Evolutionary conservation across 2,113 vertebrate genomes (phyloP).

Genomic region (Mellivora capensis): DNA sequence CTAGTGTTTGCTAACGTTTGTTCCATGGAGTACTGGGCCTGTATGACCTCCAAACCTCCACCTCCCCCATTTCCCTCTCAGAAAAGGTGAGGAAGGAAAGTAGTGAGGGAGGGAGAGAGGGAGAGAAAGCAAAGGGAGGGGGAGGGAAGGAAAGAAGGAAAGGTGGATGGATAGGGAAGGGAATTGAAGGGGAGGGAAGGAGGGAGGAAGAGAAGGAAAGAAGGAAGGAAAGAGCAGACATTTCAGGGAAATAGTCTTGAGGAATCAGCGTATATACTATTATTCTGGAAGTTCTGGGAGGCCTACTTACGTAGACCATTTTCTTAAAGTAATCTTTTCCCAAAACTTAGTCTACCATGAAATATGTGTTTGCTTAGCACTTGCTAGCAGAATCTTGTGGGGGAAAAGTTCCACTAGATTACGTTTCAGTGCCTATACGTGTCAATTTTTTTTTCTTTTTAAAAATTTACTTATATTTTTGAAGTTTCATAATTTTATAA

Average conservation of each 20-base stretch:
- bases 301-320: neutral
- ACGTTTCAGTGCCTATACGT: neutral
- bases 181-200: neutral
- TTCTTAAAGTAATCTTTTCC: neutral
- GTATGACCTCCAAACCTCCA: neutral
- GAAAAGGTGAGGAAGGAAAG: neutral
- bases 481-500: neutral
- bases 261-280: neutral
- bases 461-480: neutral
- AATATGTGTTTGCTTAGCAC: neutral
- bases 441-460: neutral
- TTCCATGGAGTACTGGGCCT: neutral
- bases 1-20: neutral
- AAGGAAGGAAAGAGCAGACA: neutral
- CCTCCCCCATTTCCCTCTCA: accelerated
- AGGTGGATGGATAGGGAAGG: too few relatives aligned
- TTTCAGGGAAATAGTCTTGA: neutral
- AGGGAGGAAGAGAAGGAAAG: neutral
- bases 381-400: neutral
- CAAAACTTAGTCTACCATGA: neutral
- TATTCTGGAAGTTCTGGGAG: neutral
- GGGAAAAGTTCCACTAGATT: neutral
- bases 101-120: neutral
- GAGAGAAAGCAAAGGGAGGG: too few relatives aligned
- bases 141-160: accelerated